Evolutionary conservation across 2,113 vertebrate species (phyloP), one percentile per base, ranked within the genome.

Genomic region (Phyllopteryx taeniolatus): DNA sequence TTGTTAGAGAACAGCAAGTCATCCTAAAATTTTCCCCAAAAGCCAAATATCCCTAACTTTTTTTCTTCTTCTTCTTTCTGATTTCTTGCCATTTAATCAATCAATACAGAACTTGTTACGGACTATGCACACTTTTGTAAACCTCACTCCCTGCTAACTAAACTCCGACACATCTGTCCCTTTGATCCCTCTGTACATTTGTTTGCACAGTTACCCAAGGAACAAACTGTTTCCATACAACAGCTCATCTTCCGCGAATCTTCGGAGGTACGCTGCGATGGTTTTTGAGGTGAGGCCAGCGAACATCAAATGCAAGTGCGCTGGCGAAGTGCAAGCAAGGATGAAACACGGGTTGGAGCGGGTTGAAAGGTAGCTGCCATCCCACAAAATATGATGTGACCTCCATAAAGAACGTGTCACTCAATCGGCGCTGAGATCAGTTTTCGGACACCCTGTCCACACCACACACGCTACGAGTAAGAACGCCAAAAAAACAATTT

Each of bases 171-270:
- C 56, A 79, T 69, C 49, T 65, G 67, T 74, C 76, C 63, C 43
- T 73, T 74, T 63, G 27, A 79, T 54, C 31, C 51, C 44, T 57
- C 62, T 57, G n/a, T 77, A 78, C 51, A 72, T n/a, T 61, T 68
- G 73, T 70, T 74, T 73, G 49, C 54, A 65, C 67, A 43, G 79
- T 87, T 81, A 82, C 85, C 84, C 77, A 71, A 87, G 84, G 84
- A 85, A 84, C 83, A 76, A 78, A 44, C 73, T 77, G 76, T 80
- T 83, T 86, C 79, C 33, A 53, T 71, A 82, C 76, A 85, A 79
- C 78, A 90, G 56, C 71, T 75, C 56, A 19, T 79, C 74, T 68
- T 70, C 63, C 7, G 65, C 33, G 47, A 27, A 72, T 63, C 65
- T 60, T 72, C 63, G 76, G 83, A 78, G 81, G 74, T 85, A 77